Conservation (phyloP, 37 sponge, comb jelly and placozoan genomes). For the Halichondria panicea region DNA sequence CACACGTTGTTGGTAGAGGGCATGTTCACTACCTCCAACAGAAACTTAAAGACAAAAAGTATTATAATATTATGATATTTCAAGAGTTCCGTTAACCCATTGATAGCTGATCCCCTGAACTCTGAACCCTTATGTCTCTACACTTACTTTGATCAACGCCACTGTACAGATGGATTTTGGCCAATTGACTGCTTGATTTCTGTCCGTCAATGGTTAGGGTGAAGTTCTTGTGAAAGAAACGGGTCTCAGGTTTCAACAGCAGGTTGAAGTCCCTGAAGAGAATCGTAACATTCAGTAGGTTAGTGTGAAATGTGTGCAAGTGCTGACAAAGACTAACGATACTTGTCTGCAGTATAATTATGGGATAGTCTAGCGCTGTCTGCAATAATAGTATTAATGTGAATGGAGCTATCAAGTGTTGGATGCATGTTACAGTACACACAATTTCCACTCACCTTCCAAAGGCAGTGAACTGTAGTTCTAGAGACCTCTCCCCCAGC, state of each 20-base stretch:
- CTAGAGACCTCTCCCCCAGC: constrained; percentile 25
- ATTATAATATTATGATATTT: too few relatives aligned
- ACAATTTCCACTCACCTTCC: constrained; percentile 37
- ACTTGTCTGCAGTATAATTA: too few relatives aligned
- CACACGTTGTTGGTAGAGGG: too few relatives aligned
- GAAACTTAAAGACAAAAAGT: too few relatives aligned
- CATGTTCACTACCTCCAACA: too few relatives aligned
- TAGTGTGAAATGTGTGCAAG: not conserved
- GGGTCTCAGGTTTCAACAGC: constrained; percentile 23
- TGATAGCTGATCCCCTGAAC: too few relatives aligned
- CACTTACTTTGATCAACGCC: constrained; percentile 3
- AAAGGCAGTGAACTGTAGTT: constrained; percentile 56
- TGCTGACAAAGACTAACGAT: not conserved
- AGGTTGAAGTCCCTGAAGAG: constrained; percentile 41
- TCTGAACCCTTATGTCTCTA: not conserved
- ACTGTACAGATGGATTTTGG: constrained; percentile 5
- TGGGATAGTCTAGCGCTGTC: too few relatives aligned
- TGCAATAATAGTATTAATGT: too few relatives aligned
- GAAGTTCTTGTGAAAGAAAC: constrained; percentile 40
- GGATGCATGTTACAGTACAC: too few relatives aligned
- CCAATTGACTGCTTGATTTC: not conserved
- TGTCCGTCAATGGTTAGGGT: constrained; percentile 8
- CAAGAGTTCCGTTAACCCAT: too few relatives aligned
- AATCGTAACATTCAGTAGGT: too few relatives aligned
- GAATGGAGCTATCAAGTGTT: too few relatives aligned